A percentile compares a stretch with the other conserved stretches of the same genome.
Evolutionary conservation across 2,797 vertebrate species (phyloP).

Genomic region (Lemur catta): DNA sequence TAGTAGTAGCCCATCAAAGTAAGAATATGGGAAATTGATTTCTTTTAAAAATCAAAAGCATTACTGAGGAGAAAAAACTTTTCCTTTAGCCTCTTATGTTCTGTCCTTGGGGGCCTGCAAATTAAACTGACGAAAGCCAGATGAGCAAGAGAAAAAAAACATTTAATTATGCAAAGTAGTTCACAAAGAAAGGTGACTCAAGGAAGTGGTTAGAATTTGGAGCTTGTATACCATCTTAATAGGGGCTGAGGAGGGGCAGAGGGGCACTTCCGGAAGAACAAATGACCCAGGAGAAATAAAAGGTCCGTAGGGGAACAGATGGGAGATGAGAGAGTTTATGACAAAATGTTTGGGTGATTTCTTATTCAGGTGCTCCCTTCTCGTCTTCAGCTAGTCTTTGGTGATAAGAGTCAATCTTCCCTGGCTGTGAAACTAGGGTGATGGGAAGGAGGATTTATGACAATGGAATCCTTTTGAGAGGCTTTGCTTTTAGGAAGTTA

Average conservation of each 20-base stretch:
- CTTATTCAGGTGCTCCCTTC: background rate
- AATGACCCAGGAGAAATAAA: background rate
- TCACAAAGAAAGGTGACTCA: background rate
- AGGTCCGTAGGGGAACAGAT: background rate
- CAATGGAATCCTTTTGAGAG: background rate
- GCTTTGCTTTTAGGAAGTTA: background rate
- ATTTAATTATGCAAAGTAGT: background rate
- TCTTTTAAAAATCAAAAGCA: slow-evolving; percentile 22
- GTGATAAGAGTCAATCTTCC: background rate
- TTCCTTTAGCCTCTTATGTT: background rate
- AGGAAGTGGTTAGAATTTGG: background rate
- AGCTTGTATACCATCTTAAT: background rate
- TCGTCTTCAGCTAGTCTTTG: background rate
- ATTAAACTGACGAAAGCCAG: background rate
- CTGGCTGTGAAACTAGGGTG: background rate
- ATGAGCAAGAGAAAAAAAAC: background rate
- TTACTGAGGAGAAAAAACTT: background rate
- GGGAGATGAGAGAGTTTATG: background rate
- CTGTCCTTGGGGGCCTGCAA: background rate
- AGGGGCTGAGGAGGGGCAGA: background rate
- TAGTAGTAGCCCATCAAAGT: background rate
- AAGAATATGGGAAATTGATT: slow-evolving; percentile 20
- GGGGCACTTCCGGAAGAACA: background rate
- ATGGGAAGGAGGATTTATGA: background rate
- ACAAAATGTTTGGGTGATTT: background rate